Evolutionary conservation across 2,888 invertebrate genomes (phyloP), one percentile per base, ranked within the genome.

Genomic region (Drosophila pullipes): DNA sequence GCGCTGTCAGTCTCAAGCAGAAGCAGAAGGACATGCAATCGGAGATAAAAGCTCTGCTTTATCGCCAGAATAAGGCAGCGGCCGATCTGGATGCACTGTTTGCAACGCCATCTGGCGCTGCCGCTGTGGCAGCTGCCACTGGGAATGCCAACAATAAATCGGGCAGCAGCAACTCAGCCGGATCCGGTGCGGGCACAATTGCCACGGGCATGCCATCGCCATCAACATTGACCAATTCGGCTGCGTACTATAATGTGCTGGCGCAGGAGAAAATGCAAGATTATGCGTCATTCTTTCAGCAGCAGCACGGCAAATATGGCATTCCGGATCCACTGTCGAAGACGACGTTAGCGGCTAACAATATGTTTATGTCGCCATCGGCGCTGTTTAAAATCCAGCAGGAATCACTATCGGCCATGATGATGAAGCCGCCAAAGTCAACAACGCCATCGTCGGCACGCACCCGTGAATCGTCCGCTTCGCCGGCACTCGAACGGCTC

Each of bases 301-400:
- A 92, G 76, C 93, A 91, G 59, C 91, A 91, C 63, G 93, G 93
- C 69, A 93, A 93, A 85, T 91, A 92, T 69, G 91, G 92, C 7
- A 95, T 96, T 81, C 96, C 96, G 0, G 97, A 97, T 93, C 96
- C 97, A 0, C 95, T 97, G 94, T 96, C 96, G 0, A 96, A 96
- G 89, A 95, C 96, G 16, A 96, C 96, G 35, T 93, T 97, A 77
- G 96, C 96, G 11, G 96, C 97, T 1, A 96, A 96, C 85, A 97
- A 97, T 90, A 96, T 97, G 94, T 97, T 97, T 80, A 94, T 97
- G 83, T 95, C 96, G 10, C 96, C 96, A 25, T 96, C 96, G 41
- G 91, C 93, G 25, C 92, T 96, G 71, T 94, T 96, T 77, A 96
- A 96, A 93, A 96, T 96, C 94, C 96, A 96, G 78, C 94, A 92